Base-by-base conservation (phyloP, 2,113 vertebrate species). In the Aegotheles bennettii region DNA sequence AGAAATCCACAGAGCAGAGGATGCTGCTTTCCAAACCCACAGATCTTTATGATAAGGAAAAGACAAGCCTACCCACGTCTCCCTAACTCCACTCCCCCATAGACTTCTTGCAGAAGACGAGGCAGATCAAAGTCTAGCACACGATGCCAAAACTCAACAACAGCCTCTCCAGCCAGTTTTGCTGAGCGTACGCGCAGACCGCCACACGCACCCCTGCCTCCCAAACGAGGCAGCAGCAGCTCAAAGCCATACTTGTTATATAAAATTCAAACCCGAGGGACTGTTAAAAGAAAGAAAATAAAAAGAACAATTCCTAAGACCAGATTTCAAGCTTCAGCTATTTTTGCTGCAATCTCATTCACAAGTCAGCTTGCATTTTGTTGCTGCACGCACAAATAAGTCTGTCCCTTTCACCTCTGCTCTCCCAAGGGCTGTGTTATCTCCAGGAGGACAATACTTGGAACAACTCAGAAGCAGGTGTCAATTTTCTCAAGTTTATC, bases 301-400 rank as follows among this genome's bases (percentile, higher is more conserved):
- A 75, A 86, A 73, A 18, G 14, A 77, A 82, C 26, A 43, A 48
- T 78, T 92, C 73, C 88, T 84, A 68, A 45, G 43, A 80, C 47
- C 59, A 67, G 38, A 70, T 92, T 81, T 96, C 51, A 96, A 95
- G 73, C 87, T 88, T 90, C 68, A 94, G 90, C 73, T 95, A 13
- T 45, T 95, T 78, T 38, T 81, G 47, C 85, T 78, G 79, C 83
- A 56, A n/a, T 64, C 71, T 86, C 65, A 42, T 90, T 93, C 64
- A 86, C 83, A 81, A 89, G 68, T 78, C 50, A 88, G 60, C 56
- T 43, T 83, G 86, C 40, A 36, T 74, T 95, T 70, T 86, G 70
- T n/a, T 57, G 65, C 18, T 76, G 68, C 78, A 87, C 67, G 3
- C 45, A 59, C 9, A 2, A 50, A 4, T 33, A 35, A 61, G 50